Percentiles rank a stretch among this genome's conserved stretches.
phyloP scores from a whole-genome alignment of 2,113 vertebrate genomes.

The Taurulus bubalis region DNA sequence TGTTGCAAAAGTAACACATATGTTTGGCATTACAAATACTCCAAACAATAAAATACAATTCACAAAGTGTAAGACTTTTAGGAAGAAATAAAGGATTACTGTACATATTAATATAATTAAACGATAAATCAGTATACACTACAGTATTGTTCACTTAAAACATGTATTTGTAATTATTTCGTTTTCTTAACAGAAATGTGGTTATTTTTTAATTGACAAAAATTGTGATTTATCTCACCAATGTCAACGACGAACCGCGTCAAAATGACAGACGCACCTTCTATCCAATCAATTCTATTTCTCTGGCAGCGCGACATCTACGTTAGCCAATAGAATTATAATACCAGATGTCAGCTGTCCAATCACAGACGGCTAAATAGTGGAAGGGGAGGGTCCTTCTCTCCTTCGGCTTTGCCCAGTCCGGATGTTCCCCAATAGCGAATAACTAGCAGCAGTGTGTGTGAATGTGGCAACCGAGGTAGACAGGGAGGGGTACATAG shows the following conservation, averaged over 20 bases:
- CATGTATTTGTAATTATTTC: not conserved
- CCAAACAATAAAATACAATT: not conserved
- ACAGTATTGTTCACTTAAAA: not conserved
- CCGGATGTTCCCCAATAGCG: constrained; percentile 80
- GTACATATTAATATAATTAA: not conserved
- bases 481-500: constrained; percentile 79
- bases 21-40: not conserved
- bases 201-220: not conserved
- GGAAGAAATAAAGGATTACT: not conserved
- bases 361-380: constrained; percentile 46
- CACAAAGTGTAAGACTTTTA: not conserved
- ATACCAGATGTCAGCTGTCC: not conserved
- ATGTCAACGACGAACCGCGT: not conserved
- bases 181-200: not conserved
- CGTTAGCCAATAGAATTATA: constrained; percentile 51
- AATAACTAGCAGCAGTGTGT: constrained; percentile 74
- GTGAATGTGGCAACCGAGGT: constrained; percentile 82
- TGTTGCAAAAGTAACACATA: not conserved
- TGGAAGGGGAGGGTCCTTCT: constrained; percentile 57
- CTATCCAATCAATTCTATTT: constrained; percentile 24
- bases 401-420: constrained; percentile 73
- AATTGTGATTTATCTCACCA: not conserved
- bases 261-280: constrained; percentile 49
- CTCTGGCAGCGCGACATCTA: constrained; percentile 17
- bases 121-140: not conserved